Evolutionary conservation across 2,113 vertebrate species (phyloP).

Genomic region (Neopipo cinnamomea): DNA sequence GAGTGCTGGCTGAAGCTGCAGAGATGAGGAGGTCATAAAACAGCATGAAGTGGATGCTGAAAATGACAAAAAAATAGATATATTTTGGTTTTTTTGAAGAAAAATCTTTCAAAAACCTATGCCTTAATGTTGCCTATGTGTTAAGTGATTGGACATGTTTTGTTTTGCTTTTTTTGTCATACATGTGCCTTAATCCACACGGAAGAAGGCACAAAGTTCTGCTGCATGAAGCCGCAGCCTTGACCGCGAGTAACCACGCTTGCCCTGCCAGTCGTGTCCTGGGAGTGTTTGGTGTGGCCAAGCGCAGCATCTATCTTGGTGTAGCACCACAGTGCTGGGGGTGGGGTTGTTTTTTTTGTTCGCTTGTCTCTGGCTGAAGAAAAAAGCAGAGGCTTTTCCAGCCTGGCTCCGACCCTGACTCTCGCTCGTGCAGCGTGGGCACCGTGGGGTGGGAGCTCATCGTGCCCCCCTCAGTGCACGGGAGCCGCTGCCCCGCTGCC

Average conservation of each 20-base stretch:
- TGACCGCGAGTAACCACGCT: not conserved
- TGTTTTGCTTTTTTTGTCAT: not conserved
- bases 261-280: not conserved
- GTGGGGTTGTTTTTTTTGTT: not conserved
- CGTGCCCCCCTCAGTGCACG: rapidly evolving
- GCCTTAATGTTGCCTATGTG: not conserved
- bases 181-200: not conserved
- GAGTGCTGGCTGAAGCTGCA: not conserved
- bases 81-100: not conserved
- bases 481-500: rapidly evolving
- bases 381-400: not conserved
- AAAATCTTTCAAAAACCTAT: not conserved
- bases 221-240: rapidly evolving
- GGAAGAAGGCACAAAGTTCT: not conserved
- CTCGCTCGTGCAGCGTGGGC: rapidly evolving
- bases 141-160: not conserved
- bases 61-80: not conserved
- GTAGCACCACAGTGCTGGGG: rapidly evolving
- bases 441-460: not conserved
- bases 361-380: not conserved
- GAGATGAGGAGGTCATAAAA: not conserved
- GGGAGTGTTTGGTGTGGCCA: rapidly evolving
- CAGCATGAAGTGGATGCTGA: constrained; percentile 18
- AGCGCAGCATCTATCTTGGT: too few relatives aligned
- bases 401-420: not conserved